Conservation (phyloP, 1,140 invertebrate genomes). For the Saxidomus purpurata region DNA sequence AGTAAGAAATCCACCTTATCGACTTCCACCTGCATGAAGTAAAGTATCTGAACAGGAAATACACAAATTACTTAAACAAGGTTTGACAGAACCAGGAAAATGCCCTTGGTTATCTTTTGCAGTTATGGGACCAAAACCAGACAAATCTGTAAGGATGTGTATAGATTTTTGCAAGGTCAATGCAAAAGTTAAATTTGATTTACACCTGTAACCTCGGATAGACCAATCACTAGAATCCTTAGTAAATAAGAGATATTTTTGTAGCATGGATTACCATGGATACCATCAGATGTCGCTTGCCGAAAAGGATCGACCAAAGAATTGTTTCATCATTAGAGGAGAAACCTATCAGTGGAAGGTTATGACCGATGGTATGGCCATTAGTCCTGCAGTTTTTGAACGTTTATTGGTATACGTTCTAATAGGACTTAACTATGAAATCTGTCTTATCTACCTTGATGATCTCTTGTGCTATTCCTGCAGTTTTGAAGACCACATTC, state of each 20-base stretch:
- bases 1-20: too few species aligned
- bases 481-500: conserved; percentile 85
- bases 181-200: background rate
- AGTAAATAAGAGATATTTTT: background rate
- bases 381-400: background rate
- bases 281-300: background rate
- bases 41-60: background rate
- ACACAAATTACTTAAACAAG: background rate
- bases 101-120: background rate
- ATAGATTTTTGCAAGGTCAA: background rate
- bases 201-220: background rate
- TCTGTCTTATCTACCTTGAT: conserved; percentile 85
- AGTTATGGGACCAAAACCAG: background rate
- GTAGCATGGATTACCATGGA: background rate
- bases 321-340: background rate
- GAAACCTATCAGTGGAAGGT: background rate
- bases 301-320: background rate
- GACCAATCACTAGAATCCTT: background rate
- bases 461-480: conserved; percentile 86
- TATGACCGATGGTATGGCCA: background rate
- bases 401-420: background rate
- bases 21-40: background rate
- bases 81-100: background rate
- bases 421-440: background rate
- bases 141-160: background rate